phyloP scores from a whole-genome alignment of 1,140 invertebrate species.

The Drosophila bipectinata region DNA sequence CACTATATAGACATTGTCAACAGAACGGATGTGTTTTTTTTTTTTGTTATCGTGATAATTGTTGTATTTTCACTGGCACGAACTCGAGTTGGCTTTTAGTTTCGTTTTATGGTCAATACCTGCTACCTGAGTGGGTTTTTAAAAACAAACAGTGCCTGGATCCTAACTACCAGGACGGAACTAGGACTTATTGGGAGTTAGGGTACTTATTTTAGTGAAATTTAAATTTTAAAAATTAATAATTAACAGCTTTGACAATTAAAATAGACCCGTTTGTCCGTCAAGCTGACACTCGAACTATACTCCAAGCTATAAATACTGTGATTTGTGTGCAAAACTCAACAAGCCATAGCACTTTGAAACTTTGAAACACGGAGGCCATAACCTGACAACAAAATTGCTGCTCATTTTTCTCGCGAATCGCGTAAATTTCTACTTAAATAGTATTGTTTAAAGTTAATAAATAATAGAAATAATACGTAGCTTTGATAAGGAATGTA shows the following conservation, averaged over 20 bases:
- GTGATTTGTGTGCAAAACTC: slow-evolving; percentile 8
- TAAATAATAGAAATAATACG: no score
- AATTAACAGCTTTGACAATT: no score
- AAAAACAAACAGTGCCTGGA: no score
- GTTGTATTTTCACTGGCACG: background rate
- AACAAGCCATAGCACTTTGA: slow-evolving; percentile 10
- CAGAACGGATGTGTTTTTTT: slow-evolving; percentile 30
- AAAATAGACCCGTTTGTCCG: no score
- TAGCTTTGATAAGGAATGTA: no score
- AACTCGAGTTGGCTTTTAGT: slow-evolving; percentile 17
- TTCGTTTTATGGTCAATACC: slow-evolving; percentile 10
- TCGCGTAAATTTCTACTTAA: no score
- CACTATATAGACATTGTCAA: slow-evolving; percentile 5
- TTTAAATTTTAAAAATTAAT: no score
- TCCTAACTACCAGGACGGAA: no score
- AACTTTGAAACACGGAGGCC: slow-evolving; percentile 17
- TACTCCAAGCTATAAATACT: slow-evolving; percentile 2
- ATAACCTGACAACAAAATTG: background rate
- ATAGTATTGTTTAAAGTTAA: no score
- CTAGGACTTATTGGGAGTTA: no score
- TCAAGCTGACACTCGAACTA: background rate
- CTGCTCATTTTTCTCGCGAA: no score
- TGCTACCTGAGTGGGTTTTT: background rate
- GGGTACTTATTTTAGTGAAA: no score
- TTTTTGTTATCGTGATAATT: slow-evolving; percentile 14